phyloP scores from a whole-genome alignment of 2,888 invertebrate species.

The Adineta ricciae region DNA sequence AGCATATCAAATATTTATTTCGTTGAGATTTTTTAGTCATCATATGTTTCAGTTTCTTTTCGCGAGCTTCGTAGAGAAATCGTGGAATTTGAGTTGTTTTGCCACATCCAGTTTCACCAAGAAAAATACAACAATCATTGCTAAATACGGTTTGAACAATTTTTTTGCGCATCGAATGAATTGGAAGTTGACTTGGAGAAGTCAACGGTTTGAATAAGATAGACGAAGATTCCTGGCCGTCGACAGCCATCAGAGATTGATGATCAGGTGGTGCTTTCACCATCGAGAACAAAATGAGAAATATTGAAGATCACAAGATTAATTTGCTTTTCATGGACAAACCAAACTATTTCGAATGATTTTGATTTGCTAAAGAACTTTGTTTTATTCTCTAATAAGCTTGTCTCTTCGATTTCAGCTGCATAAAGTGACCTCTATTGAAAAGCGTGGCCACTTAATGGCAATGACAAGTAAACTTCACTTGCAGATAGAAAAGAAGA shows the following conservation, averaged over 20 bases:
- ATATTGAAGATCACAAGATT: not conserved
- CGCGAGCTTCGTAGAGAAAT: slow-evolving; percentile 23
- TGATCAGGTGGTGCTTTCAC: not conserved
- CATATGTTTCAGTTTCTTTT: slow-evolving; percentile 22
- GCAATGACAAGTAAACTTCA: no score
- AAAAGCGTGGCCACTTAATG: no score
- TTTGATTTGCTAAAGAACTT: not conserved
- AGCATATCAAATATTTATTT: slow-evolving; percentile 59
- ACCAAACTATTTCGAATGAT: not conserved
- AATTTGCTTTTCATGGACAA: not conserved
- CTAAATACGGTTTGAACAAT: slow-evolving; percentile 22
- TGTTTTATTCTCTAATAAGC: not conserved
- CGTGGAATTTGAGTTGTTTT: slow-evolving; percentile 94
- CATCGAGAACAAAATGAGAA: not conserved
- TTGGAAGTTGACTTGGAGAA: slow-evolving; percentile 25
- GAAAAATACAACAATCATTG: slow-evolving; percentile 25
- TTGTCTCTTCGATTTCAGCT: not conserved
- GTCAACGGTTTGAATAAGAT: not conserved
- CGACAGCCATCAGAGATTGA: not conserved
- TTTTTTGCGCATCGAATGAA: slow-evolving; percentile 26
- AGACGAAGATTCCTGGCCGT: not conserved
- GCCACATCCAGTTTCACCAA: slow-evolving; percentile 87
- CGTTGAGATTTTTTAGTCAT: slow-evolving; percentile 65
- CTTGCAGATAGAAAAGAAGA: no score
- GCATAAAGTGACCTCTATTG: no score